Conservation (phyloP, 2,888 invertebrate genomes). For the Drosophila melanosoma region DNA sequence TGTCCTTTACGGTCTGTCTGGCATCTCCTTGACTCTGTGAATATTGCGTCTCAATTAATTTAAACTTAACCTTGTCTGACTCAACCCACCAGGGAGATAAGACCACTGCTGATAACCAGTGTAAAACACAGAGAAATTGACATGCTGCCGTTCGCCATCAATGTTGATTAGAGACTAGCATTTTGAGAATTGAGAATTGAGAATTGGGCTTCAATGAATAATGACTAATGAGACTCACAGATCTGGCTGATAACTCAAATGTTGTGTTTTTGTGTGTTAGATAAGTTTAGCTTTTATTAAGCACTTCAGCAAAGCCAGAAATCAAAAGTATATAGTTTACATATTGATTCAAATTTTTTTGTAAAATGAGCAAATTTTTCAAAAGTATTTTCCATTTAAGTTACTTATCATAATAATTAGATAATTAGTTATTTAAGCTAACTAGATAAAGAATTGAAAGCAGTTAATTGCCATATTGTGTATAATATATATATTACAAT, state of each 20-base stretch:
- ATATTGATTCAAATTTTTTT: slow-evolving; percentile 28
- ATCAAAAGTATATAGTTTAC: slow-evolving; percentile 33
- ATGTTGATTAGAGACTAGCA: slow-evolving; percentile 42
- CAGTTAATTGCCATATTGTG: slow-evolving; percentile 7
- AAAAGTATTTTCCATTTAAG: slow-evolving; percentile 35
- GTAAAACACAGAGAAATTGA: slow-evolving; percentile 22
- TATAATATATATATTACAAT: slow-evolving; percentile 10
- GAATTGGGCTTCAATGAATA: neutral
- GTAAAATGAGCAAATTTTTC: slow-evolving; percentile 53
- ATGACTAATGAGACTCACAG: neutral
- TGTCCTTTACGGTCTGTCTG: slow-evolving; percentile 28
- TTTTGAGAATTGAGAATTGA: neutral
- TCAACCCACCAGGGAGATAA: slow-evolving; percentile 58
- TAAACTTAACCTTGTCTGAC: neutral
- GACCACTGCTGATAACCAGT: slow-evolving; percentile 50
- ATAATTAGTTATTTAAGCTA: slow-evolving; percentile 47
- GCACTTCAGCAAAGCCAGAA: slow-evolving; percentile 60
- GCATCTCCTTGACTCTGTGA: slow-evolving; percentile 36
- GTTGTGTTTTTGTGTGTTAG: slow-evolving; percentile 8
- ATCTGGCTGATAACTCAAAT: neutral
- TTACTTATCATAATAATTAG: slow-evolving; percentile 29
- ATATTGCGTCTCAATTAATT: neutral
- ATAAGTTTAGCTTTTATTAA: slow-evolving; percentile 62
- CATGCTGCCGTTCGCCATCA: slow-evolving; percentile 37
- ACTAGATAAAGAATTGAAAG: slow-evolving; percentile 39